phyloP scores from a whole-genome alignment of 1,140 invertebrate species.

The Plectrocnemia conspersa region DNA sequence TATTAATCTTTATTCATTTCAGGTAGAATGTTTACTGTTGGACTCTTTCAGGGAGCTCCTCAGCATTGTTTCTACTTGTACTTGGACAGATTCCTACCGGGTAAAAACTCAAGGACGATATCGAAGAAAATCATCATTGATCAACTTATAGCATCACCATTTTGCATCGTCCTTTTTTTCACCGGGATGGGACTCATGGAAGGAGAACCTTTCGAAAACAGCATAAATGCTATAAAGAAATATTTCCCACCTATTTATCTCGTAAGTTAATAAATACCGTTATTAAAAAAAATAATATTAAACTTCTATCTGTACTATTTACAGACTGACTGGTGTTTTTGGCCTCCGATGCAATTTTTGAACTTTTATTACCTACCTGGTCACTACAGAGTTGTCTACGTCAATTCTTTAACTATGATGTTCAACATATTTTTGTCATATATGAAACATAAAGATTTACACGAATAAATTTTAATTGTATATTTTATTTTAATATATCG shows the following conservation, averaged over 20 bases:
- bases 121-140: constrained; percentile 63
- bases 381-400: constrained; percentile 66
- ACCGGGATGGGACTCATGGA: constrained; percentile 61
- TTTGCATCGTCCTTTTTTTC: constrained; percentile 64
- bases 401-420: constrained; percentile 64
- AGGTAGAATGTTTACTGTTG: constrained; percentile 60
- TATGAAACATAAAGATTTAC: constrained; percentile 69
- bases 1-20: too few species aligned
- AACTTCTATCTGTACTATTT: constrained; percentile 11
- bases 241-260: constrained; percentile 63
- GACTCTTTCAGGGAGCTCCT: constrained; percentile 59
- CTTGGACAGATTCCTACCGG: constrained; percentile 61
- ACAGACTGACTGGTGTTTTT: constrained; percentile 65
- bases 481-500: too few species aligned
- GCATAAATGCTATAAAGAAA: constrained; percentile 53
- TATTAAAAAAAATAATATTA: too few species aligned
- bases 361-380: constrained; percentile 67
- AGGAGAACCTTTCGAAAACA: constrained; percentile 44
- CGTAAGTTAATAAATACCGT: too few species aligned
- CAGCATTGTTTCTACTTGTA: constrained; percentile 69
- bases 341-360: constrained; percentile 67
- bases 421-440: constrained; percentile 72
- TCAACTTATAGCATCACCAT: constrained; percentile 62
- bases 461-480: too few species aligned
- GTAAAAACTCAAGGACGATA: constrained; percentile 50